A percentile compares a stretch with the other conserved stretches of the same genome.
Conservation (phyloP, 2,113 vertebrate genomes). For the Solenodon paradoxus region DNA sequence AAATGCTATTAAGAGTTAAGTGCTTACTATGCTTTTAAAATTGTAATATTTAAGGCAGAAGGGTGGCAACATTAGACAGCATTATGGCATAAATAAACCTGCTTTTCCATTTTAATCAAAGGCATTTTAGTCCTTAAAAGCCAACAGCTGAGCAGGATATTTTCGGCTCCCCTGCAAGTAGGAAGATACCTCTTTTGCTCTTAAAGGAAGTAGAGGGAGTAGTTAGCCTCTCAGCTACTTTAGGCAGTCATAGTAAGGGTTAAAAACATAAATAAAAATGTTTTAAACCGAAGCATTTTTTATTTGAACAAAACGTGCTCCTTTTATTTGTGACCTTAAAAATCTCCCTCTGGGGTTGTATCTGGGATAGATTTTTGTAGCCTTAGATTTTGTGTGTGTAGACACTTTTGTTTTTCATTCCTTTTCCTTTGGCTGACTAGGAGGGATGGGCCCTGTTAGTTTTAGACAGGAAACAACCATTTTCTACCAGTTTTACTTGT, state of each 20-base stretch:
- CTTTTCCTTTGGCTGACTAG: background rate
- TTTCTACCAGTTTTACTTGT: slow-evolving; percentile 14
- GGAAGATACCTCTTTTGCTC: background rate
- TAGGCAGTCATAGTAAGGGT: background rate
- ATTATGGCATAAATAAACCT: background rate
- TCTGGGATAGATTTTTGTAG: background rate
- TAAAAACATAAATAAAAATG: background rate
- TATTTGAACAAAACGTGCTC: slow-evolving; percentile 27
- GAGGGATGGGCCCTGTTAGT: background rate
- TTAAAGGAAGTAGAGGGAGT: background rate
- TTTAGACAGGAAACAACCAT: background rate
- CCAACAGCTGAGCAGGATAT: background rate
- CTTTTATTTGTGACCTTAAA: background rate
- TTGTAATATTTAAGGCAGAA: background rate
- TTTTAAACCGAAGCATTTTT: background rate
- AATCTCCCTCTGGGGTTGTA: background rate
- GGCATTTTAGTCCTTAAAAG: background rate
- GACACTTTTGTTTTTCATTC: background rate
- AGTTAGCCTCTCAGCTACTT: background rate
- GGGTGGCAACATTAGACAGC: background rate
- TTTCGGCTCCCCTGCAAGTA: background rate
- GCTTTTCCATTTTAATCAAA: background rate
- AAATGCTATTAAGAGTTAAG: background rate
- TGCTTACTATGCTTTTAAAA: background rate
- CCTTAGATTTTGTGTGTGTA: background rate